phyloP scores from a whole-genome alignment of 2,797 vertebrate species.

The Poeciliopsis gracilis region DNA sequence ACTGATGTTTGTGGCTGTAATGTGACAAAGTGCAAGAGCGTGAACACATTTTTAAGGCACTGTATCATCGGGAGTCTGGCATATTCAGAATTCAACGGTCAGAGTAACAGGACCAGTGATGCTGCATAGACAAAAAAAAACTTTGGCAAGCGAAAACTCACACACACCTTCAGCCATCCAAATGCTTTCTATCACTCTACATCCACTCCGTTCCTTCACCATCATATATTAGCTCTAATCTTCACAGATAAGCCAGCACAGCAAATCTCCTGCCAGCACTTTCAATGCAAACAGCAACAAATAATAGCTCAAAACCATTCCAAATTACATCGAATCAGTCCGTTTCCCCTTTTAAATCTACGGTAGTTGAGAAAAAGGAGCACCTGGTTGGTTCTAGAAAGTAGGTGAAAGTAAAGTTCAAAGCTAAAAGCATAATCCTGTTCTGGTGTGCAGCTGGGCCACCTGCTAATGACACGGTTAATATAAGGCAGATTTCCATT shows the following conservation, averaged over 20 bases:
- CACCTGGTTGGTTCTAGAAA: constrained; percentile 45
- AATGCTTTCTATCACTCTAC: constrained; percentile 27
- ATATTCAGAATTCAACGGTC: constrained; percentile 20
- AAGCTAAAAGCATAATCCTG: constrained; percentile 15
- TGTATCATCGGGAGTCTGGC: constrained; percentile 20
- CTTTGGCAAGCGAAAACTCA: constrained; percentile 48
- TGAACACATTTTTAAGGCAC: constrained; percentile 12
- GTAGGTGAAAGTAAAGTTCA: constrained; percentile 9
- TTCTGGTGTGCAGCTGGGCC: constrained; percentile 10
- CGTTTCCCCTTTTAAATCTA: constrained; percentile 25
- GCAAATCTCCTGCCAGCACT: constrained; percentile 37
- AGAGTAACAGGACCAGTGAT: constrained; percentile 17
- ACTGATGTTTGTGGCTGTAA: not conserved
- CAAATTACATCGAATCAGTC: constrained; percentile 34
- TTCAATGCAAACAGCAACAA: constrained; percentile 27
- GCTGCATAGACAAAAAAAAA: constrained; percentile 54
- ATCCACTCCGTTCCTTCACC: constrained; percentile 41
- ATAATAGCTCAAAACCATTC: constrained; percentile 22
- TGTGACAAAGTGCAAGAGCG: constrained; percentile 1
- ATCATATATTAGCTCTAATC: constrained; percentile 24
- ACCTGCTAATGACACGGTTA: constrained; percentile 4
- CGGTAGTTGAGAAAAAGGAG: constrained; percentile 25
- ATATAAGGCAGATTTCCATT: constrained; percentile 47
- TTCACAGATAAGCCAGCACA: constrained; percentile 14
- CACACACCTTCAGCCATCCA: constrained; percentile 22